Evolutionary conservation across 2,888 invertebrate genomes (phyloP).

Genomic region (Eulithis prunata): DNA sequence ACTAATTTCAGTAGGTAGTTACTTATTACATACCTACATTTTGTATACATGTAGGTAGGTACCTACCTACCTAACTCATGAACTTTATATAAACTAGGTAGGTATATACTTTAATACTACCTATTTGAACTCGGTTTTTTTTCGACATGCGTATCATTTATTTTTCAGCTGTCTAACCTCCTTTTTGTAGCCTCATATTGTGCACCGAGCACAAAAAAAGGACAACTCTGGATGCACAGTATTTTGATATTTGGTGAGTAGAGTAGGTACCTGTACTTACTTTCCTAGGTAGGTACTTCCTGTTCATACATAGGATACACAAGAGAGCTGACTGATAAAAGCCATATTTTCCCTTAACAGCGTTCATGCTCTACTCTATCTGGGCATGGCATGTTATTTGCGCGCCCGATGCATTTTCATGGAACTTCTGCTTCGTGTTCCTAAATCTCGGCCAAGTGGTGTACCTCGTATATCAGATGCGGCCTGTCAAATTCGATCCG

Average conservation of each 20-base stretch:
- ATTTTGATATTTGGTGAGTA: slow-evolving; percentile 89
- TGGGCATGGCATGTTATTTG: slow-evolving; percentile 97
- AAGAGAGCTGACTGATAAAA: neutral
- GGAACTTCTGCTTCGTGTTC: slow-evolving; percentile 93
- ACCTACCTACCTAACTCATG: neutral
- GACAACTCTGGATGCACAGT: slow-evolving; percentile 92
- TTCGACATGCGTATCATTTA: neutral
- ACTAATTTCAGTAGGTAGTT: neutral
- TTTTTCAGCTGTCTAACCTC: slow-evolving; percentile 89
- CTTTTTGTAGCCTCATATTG: slow-evolving; percentile 92
- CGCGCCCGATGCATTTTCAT: slow-evolving; percentile 93
- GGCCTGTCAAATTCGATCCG: slow-evolving; percentile 92
- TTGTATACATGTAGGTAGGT: neutral
- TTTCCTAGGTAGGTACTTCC: no score
- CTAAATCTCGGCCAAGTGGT: slow-evolving; percentile 92
- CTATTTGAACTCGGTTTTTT: no score
- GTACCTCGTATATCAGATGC: slow-evolving; percentile 91
- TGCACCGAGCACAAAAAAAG: slow-evolving; percentile 90
- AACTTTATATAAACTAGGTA: no score
- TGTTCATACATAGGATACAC: no score
- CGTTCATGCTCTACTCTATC: slow-evolving; percentile 90
- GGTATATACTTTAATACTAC: no score
- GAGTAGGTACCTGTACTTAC: no score
- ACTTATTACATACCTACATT: no score
- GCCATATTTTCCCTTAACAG: slow-evolving; percentile 65